These are phyloP conservation scores for Aspiorhynchus laticeps DNA, from an alignment of 2,113 vertebrate species.

Conservation along the genomic window DNA sequence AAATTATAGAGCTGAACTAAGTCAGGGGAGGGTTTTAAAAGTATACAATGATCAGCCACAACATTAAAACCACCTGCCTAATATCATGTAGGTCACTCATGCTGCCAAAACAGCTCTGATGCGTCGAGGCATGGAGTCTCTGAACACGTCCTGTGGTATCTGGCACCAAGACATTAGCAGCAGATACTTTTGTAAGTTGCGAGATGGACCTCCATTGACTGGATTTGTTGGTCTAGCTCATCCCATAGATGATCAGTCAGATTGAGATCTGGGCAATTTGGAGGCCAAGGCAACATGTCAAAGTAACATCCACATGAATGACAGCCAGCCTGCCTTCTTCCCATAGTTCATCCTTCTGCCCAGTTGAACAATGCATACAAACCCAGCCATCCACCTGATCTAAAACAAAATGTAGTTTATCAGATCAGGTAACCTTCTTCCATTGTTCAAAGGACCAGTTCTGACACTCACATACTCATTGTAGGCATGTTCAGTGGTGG, in stretches of 20 bases:
- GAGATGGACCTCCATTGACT: neutral
- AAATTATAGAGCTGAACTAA: conserved; percentile 5
- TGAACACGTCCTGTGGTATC: neutral
- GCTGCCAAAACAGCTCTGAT: neutral
- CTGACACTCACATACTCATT: no score
- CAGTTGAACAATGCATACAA: no score
- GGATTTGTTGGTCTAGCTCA: neutral
- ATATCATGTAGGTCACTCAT: neutral
- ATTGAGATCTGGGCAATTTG: neutral
- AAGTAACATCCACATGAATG: no score
- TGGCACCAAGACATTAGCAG: neutral
- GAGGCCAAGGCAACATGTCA: no score
- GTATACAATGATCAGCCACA: neutral
- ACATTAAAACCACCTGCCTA: neutral
- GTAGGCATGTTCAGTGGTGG: no score
- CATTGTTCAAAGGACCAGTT: no score
- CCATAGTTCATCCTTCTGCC: no score
- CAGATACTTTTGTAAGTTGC: neutral
- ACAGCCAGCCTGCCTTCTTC: no score
- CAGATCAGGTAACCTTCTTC: no score
- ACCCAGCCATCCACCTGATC: no score
- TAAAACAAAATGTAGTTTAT: no score
- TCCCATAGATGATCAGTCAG: neutral
- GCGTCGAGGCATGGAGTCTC: neutral
- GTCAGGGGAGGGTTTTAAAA: neutral